Evolutionary conservation across 2,888 invertebrate species (phyloP).

Genomic region (Nycteola revayana): DNA sequence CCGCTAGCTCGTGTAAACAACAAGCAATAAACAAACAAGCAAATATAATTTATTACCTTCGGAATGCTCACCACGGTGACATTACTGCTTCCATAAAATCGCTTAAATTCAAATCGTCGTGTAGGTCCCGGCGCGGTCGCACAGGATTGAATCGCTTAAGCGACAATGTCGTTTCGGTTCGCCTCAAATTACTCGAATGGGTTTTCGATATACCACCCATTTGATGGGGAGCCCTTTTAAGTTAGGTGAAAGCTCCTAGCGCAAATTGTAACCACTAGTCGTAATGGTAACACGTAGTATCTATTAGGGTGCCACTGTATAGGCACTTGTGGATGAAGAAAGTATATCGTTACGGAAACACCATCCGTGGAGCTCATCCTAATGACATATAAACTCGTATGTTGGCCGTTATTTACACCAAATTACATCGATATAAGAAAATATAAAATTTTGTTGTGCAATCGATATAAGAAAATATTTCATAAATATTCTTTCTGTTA

Average conservation of each 20-base stretch:
- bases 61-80: conserved; percentile 33
- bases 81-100: conserved; percentile 46
- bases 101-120: conserved; percentile 65
- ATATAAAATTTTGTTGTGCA: conserved; percentile 5
- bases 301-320: conserved; percentile 25
- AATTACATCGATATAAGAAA: conserved; percentile 16
- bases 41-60: conserved; percentile 31
- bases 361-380: conserved; percentile 13
- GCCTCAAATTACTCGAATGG: conserved; percentile 74
- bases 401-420: conserved; percentile 9
- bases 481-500: no score
- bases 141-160: conserved; percentile 71
- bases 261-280: conserved; percentile 51
- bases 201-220: conserved; percentile 71
- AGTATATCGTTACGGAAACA: conserved; percentile 15
- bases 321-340: conserved; percentile 30
- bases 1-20: conserved; percentile 22
- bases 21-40: conserved; percentile 24
- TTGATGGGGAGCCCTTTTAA: conserved; percentile 55
- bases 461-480: no score
- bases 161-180: conserved; percentile 67
- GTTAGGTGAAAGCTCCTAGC: conserved; percentile 43
- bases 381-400: conserved; percentile 18
- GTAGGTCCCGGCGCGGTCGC: conserved; percentile 56
- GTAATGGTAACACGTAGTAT: conserved; percentile 44